These are phyloP conservation scores for Amazonetta brasiliensis DNA, from an alignment of 2,797 vertebrate genomes.

Conservation along the genomic window DNA sequence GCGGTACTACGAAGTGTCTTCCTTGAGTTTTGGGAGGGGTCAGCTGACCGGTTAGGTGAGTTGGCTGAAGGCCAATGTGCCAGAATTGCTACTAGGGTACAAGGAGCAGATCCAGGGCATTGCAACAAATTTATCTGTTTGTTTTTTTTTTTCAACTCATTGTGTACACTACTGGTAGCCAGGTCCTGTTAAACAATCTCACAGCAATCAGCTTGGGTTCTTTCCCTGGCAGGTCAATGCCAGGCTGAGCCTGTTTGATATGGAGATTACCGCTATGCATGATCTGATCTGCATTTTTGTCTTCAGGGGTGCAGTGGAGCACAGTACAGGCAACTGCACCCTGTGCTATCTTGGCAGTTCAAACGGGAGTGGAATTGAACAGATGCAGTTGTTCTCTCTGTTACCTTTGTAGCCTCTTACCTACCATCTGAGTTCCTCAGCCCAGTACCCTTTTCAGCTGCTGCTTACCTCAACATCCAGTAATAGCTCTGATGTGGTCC, in stretches of 20 bases:
- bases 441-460: neutral
- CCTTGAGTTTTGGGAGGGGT: neutral
- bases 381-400: fast-evolving
- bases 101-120: neutral
- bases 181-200: neutral
- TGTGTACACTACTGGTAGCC: fast-evolving
- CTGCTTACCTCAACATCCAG: neutral
- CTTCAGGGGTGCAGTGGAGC: neutral
- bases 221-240: neutral
- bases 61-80: neutral
- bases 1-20: neutral
- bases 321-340: neutral
- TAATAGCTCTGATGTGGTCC: neutral
- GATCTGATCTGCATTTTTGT: neutral
- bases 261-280: neutral
- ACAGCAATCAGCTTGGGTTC: neutral
- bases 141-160: neutral
- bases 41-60: neutral
- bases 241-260: neutral
- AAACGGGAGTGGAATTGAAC: fast-evolving
- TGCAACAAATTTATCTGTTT: neutral
- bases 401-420: neutral
- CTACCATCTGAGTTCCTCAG: neutral
- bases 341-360: neutral
- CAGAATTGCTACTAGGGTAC: neutral